A percentile compares a stretch with the other conserved stretches of the same genome.
Conservation (phyloP, 2,797 vertebrate genomes). For the Sebastes variabilis region DNA sequence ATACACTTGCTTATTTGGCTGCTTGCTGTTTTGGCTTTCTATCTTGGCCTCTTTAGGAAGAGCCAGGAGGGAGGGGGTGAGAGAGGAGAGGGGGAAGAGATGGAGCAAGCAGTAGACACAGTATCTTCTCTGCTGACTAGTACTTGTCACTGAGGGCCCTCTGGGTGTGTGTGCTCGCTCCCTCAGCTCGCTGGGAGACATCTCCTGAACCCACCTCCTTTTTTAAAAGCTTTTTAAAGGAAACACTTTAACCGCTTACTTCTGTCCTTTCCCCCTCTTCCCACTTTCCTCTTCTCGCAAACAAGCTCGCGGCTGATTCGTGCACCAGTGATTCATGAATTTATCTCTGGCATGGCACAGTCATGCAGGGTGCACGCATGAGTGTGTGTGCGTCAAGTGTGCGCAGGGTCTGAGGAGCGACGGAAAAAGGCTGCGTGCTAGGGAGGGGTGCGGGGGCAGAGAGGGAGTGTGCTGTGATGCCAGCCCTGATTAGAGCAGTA, state of each 20-base stretch:
- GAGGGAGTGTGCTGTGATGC: conserved; percentile 60
- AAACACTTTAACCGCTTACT: conserved; percentile 60
- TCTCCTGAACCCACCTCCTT: conserved; percentile 47
- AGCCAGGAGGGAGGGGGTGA: conserved; percentile 19
- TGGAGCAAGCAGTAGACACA: conserved; percentile 2
- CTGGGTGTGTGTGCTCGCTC: conserved; percentile 41
- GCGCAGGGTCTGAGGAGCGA: conserved; percentile 51
- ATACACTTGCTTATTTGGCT: conserved; percentile 29
- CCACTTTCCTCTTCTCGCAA: conserved; percentile 40
- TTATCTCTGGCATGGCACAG: conserved; percentile 63
- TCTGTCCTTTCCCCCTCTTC: conserved; percentile 42
- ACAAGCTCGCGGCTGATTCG: conserved; percentile 71
- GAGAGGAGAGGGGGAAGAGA: not conserved
- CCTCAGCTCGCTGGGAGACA: conserved; percentile 49
- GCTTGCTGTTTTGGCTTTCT: conserved; percentile 45
- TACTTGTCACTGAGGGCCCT: conserved; percentile 45
- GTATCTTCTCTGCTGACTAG: conserved; percentile 45
- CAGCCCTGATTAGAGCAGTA: conserved; percentile 73
- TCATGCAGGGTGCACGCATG: conserved; percentile 47
- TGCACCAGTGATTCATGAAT: conserved; percentile 79
- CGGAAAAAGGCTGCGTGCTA: conserved; percentile 56
- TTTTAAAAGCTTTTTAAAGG: conserved; percentile 62
- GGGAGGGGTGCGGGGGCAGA: conserved; percentile 6
- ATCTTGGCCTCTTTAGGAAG: conserved; percentile 52
- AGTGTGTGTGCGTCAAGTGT: conserved; percentile 13